These are phyloP conservation scores for Erythrocercus mccallii DNA, from an alignment of 2,113 vertebrate species.

Conservation along the genomic window DNA sequence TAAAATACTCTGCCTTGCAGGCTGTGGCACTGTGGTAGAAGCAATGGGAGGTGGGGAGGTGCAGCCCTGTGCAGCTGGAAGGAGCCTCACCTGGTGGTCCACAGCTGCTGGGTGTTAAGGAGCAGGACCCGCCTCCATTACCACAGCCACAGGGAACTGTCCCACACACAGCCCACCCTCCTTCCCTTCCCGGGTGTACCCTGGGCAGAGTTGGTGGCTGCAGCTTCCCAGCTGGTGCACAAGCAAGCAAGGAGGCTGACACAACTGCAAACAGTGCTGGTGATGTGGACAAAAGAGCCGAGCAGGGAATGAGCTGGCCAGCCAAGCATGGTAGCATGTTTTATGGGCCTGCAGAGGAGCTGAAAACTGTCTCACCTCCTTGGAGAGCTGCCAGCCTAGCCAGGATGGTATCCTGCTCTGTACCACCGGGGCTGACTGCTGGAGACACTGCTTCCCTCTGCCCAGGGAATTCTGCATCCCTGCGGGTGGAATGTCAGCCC, in stretches of 20 bases:
- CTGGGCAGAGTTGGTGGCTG: neutral
- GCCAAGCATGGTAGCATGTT: fast-evolving
- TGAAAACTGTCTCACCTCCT: neutral
- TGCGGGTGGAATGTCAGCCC: neutral
- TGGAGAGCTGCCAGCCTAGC: neutral
- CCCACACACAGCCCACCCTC: neutral
- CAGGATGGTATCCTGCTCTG: neutral
- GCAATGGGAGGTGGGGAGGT: fast-evolving
- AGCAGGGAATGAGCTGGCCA: neutral
- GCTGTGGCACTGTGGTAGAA: neutral
- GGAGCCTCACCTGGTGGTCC: neutral
- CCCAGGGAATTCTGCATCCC: neutral
- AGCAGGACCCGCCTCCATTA: neutral
- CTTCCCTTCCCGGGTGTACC: neutral
- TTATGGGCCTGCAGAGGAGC: neutral
- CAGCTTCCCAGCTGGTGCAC: neutral
- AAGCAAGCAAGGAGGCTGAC: neutral
- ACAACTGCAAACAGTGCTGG: neutral
- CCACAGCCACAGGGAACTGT: fast-evolving
- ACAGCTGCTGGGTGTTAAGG: neutral
- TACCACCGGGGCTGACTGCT: neutral
- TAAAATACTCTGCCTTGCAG: neutral
- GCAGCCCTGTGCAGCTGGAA: neutral
- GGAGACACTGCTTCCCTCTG: neutral
- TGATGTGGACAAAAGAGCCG: neutral